A percentile compares a stretch with the other conserved stretches of the same genome.
phyloP scores from a whole-genome alignment of 2,113 vertebrate species.

The Seriola rivoliana region DNA sequence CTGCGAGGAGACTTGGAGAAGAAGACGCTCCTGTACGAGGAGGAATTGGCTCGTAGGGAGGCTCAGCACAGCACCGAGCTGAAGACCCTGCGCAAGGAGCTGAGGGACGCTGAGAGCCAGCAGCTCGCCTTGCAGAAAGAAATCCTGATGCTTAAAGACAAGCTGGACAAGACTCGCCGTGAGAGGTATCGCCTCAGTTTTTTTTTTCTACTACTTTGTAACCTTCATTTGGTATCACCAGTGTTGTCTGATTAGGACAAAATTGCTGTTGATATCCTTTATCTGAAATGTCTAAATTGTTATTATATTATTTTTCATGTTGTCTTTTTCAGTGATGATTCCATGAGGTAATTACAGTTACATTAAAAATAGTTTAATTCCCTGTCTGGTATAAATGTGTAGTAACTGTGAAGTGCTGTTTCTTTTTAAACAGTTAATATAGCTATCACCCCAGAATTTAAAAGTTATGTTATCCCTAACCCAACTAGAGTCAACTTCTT shows the following conservation, averaged over 20 bases:
- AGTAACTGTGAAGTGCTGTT: conserved; percentile 6
- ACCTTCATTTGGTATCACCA: neutral
- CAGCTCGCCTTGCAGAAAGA: conserved; percentile 96
- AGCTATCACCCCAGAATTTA: neutral
- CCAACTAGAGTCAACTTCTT: neutral
- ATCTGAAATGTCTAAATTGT: neutral
- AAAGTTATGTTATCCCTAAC: neutral
- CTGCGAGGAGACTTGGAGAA: conserved; percentile 94
- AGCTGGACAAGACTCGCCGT: conserved; percentile 94
- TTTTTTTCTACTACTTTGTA: neutral
- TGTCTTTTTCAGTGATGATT: conserved; percentile 63
- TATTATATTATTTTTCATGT: conserved; percentile 5
- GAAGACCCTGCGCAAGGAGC: conserved; percentile 93
- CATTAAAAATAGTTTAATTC: neutral
- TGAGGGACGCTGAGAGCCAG: conserved; percentile 95
- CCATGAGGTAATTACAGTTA: conserved; percentile 58
- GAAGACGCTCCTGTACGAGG: conserved; percentile 92
- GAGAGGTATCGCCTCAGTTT: conserved; percentile 86
- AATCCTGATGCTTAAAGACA: conserved; percentile 96
- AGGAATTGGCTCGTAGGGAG: conserved; percentile 92
- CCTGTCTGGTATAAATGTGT: conserved; percentile 23
- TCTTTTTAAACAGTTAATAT: conserved; percentile 1
- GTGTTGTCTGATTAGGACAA: neutral
- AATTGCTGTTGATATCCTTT: neutral
- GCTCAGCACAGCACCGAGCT: conserved; percentile 90